phyloP scores from a whole-genome alignment of 2,113 vertebrate genomes.

The Ahaetulla prasina region DNA sequence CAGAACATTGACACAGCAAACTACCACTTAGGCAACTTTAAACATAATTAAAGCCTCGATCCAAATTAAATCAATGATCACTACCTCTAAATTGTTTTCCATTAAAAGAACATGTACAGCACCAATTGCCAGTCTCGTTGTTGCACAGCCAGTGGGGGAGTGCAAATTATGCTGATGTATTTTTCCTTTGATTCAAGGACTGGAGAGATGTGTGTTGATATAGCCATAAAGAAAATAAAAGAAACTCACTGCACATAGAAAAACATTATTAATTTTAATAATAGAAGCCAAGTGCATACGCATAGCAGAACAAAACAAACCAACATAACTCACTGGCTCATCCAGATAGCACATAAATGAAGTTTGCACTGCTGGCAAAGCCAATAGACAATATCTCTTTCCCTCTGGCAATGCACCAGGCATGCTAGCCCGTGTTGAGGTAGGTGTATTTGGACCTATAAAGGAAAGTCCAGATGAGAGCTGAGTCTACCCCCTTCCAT shows the following conservation, averaged over 20 bases:
- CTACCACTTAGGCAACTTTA: not conserved
- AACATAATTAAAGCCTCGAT: not conserved
- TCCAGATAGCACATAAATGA: not conserved
- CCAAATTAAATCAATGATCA: not conserved
- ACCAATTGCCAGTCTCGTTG: not conserved
- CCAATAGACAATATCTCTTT: not conserved
- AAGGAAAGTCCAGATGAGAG: not conserved
- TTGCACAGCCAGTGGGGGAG: not conserved
- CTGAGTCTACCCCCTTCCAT: not conserved
- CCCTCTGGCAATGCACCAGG: not conserved
- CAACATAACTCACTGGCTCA: not conserved
- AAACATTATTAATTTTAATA: not conserved
- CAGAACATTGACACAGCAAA: not conserved
- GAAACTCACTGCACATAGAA: not conserved
- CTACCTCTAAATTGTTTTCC: not conserved
- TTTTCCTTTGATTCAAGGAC: not conserved
- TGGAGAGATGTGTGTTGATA: not conserved
- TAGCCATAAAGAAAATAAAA: not conserved
- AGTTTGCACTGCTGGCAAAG: not conserved
- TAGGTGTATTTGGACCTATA: not conserved
- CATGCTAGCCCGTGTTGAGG: not conserved
- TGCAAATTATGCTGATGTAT: not conserved
- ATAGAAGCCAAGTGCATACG: not conserved
- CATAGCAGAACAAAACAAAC: not conserved
- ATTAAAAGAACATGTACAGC: not conserved